Base-by-base conservation (phyloP, 2,113 vertebrate genomes). In the Oceanodroma tethys region DNA sequence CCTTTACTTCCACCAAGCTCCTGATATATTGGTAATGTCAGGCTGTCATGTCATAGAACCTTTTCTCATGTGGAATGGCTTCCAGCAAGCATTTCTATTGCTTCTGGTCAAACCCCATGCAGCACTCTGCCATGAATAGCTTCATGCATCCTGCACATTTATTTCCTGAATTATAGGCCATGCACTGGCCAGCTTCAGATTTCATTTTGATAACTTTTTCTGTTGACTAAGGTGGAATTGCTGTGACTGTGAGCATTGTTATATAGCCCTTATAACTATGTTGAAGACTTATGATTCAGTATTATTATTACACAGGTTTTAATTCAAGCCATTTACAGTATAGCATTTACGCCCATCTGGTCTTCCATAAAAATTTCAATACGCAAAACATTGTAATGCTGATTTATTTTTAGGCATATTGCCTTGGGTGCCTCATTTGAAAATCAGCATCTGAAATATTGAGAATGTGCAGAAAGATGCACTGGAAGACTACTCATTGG, bases 11-110 rank as follows among this genome's bases (percentile, higher is more conserved):
- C 75, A 63, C 68, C 0, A 5, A 91, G 66, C 26, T 80, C 42
- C 81, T 96, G 95, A 95, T 97, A 59, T 91, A 97, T 97, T 94
- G 76, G 71, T 74, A 87, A 93, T 86, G 95, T 96, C 96, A 97
- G 93, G 47, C 93, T 97, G 96, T 97, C 95, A 95, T 75, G 62
- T 90, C 81, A 95, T 23, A 74, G 92, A 89, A 93, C 17, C 4
- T 94, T 80, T 97, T 88, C n/a, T 81, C 47, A 36, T 90, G 71
- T 58, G 55, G 80, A 97, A 96, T 87, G 89, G 72, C 93, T 97
- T 93, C 75, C 89, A 96, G 92, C 93, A 83, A 97, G 60, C 34
- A 32, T 87, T 95, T 92, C 70, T 82, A 6, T 89, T 87, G 88
- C 94, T 95, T 40, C 95, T 95, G 88, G 96, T 88, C 80, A 96